Base-by-base conservation (phyloP, 2,797 vertebrate genomes). In the Lacerta agilis region DNA sequence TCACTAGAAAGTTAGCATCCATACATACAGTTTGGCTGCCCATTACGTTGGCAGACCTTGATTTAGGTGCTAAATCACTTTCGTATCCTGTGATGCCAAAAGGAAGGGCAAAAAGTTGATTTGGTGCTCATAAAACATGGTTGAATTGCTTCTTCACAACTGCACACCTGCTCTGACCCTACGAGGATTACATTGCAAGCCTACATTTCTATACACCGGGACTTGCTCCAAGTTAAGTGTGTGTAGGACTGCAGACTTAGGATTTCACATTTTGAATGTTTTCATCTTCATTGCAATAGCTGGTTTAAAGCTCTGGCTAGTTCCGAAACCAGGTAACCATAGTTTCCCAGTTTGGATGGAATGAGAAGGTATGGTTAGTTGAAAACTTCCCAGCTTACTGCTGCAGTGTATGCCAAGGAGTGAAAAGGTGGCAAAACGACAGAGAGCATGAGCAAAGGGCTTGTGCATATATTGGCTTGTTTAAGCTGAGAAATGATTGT, bases 311-410 rank as follows among this genome's bases (percentile, higher is more conserved):
- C 69, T 23, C 9, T 49, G 25, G 17, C 5, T n/a, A 55, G 18
- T 25, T 71, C 67, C 55, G 0, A 0, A 82, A 33, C 69, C 0
- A 13, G 69, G 11, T n/a, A 71, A 13, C 69, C 13, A 71, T 38
- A 27, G 38, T 66, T 80, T 66, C 49, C 49, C 49, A 15, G 49
- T 55, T 4, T 55, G 13, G 33, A 6, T 61, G 38, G 15, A 55
- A 55, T 64, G 11, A 69, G 67, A n/a, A 69, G n/a, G 2, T 71
- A 71, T 71, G 69, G n/a, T 33, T 71, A 71, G 4, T 17, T 81
- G 79, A 64, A 80, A 61, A 64, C 33, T 66, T 38, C 13, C 27
- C 61, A 11, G 23, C 33, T 80, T 58, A 64, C 49, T 36, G 36
- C 49, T 36, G 36, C 67, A 69, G 67, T 64, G 61, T 23, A 18